These are phyloP conservation scores for Yasuhikotakia modesta DNA, from an alignment of 2,797 vertebrate genomes.

Conservation along the genomic window DNA sequence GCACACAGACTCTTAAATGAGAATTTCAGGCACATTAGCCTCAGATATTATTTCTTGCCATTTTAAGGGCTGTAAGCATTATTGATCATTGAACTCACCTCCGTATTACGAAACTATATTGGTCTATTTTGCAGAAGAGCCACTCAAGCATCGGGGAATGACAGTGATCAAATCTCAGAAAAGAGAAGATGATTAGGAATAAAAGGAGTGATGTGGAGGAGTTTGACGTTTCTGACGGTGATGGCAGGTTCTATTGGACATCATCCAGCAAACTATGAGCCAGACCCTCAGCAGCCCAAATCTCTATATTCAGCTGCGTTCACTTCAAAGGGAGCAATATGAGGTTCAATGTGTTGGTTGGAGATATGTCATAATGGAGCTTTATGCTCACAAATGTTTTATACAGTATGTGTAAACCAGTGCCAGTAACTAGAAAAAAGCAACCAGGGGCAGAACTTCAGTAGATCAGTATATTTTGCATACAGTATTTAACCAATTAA, in stretches of 20 bases:
- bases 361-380: not conserved
- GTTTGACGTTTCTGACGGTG: constrained; percentile 15
- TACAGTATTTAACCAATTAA: too few relatives aligned
- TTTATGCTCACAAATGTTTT: not conserved
- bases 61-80: constrained; percentile 68
- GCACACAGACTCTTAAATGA: constrained; percentile 75
- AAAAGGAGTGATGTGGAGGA: constrained; percentile 30
- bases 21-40: constrained; percentile 76
- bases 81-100: constrained; percentile 71
- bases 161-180: constrained; percentile 29
- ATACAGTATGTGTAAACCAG: not conserved
- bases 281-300: not conserved
- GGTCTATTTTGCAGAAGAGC: constrained; percentile 37
- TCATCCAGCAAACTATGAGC: constrained; percentile 12
- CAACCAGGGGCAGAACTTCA: too few relatives aligned
- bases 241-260: constrained; percentile 8
- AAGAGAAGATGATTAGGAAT: constrained; percentile 29
- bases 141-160: constrained; percentile 18
- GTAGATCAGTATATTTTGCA: not conserved
- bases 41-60: constrained; percentile 73
- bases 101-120: constrained; percentile 35
- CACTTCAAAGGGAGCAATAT: not conserved
- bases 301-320: not conserved
- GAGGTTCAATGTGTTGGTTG: constrained; percentile 13
- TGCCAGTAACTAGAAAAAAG: not conserved